Evolutionary conservation across 2,888 invertebrate species (phyloP).

Genomic region (Drosophila sordidula): DNA sequence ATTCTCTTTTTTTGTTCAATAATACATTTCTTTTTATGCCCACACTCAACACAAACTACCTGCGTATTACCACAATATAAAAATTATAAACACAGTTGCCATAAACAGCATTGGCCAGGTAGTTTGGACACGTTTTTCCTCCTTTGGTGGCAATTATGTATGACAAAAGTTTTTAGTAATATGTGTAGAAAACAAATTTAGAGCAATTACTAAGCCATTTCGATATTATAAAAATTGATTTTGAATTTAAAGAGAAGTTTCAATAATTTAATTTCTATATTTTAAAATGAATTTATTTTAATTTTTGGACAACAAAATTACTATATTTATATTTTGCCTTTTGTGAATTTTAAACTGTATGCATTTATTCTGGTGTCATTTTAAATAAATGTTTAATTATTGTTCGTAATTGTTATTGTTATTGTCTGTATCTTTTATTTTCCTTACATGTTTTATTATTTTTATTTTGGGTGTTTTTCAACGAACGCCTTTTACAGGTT

Average conservation of each 20-base stretch:
- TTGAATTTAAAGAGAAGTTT: neutral
- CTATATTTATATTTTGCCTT: slow-evolving; percentile 9
- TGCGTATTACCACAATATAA: slow-evolving; percentile 16
- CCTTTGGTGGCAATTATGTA: slow-evolving; percentile 68
- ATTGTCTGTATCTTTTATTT: slow-evolving; percentile 32
- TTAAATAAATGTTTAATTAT: slow-evolving; percentile 51
- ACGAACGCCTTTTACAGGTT: slow-evolving; percentile 80
- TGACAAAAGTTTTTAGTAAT: neutral
- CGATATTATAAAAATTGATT: slow-evolving; percentile 37
- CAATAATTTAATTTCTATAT: neutral
- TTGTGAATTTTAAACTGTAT: slow-evolving; percentile 40
- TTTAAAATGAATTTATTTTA: neutral
- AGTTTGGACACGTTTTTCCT: slow-evolving; percentile 81
- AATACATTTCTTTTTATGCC: slow-evolving; percentile 57
- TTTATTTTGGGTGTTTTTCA: slow-evolving; percentile 54
- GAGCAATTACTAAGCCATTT: slow-evolving; percentile 60
- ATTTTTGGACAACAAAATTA: slow-evolving; percentile 2
- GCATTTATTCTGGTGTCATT: slow-evolving; percentile 53
- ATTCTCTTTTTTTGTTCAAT: slow-evolving; percentile 14
- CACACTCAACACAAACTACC: slow-evolving; percentile 32
- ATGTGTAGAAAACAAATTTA: neutral
- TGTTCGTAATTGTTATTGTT: slow-evolving; percentile 32
- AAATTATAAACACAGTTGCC: slow-evolving; percentile 62
- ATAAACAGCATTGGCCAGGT: slow-evolving; percentile 82
- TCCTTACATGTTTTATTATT: slow-evolving; percentile 36